Conservation (phyloP, 2,113 vertebrate species). For the Chionis minor region DNA sequence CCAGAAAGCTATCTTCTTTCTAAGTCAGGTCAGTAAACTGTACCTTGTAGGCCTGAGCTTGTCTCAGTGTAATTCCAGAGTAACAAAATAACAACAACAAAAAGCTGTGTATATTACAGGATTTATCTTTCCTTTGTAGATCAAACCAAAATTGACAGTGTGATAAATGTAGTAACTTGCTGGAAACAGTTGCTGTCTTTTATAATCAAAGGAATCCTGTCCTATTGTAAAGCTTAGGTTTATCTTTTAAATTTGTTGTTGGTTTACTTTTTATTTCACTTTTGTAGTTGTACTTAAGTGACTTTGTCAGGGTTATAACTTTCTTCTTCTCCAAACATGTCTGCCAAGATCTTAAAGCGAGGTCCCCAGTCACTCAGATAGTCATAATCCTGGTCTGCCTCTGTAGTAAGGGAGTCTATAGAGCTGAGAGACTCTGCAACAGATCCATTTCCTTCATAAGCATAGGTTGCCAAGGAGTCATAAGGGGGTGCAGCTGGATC, state of each 20-base stretch:
- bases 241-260: slow-evolving; percentile 43
- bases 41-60: slow-evolving; percentile 75
- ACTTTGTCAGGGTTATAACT: slow-evolving; percentile 76
- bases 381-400: slow-evolving; percentile 90
- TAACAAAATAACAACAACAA: slow-evolving; percentile 64
- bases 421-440: slow-evolving; percentile 94
- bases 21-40: slow-evolving; percentile 64
- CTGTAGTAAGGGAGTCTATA: slow-evolving; percentile 84
- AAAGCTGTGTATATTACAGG: slow-evolving; percentile 53
- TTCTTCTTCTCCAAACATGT: slow-evolving; percentile 91
- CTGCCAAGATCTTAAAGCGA: slow-evolving; percentile 93
- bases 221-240: slow-evolving; percentile 63
- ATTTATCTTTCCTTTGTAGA: slow-evolving; percentile 46
- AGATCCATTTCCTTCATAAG: slow-evolving; percentile 93
- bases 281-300: slow-evolving; percentile 61
- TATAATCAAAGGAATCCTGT: slow-evolving; percentile 58
- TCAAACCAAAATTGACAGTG: slow-evolving; percentile 68
- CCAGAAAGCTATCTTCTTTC: slow-evolving; percentile 73
- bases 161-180: slow-evolving; percentile 73
- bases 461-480: slow-evolving; percentile 95
- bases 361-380: slow-evolving; percentile 96
- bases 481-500: slow-evolving; percentile 92
- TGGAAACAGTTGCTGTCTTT: slow-evolving; percentile 60
- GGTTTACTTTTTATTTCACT: slow-evolving; percentile 3
- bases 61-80: slow-evolving; percentile 75